Conservation (phyloP, 2,797 vertebrate species). For the Coregonus ussuriensis region DNA sequence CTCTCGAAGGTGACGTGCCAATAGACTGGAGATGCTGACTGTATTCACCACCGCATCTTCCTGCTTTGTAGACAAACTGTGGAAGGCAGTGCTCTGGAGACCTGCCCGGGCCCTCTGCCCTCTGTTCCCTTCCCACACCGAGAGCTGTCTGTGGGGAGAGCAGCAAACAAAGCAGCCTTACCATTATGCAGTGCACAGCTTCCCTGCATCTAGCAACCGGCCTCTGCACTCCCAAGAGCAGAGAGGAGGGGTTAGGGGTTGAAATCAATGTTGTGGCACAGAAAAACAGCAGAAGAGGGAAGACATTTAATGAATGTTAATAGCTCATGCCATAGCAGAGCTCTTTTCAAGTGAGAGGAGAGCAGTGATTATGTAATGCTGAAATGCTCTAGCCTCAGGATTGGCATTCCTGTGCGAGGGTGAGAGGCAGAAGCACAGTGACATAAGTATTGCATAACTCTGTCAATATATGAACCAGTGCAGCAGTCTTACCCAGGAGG, state of each 20-base stretch:
- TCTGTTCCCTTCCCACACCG: background rate
- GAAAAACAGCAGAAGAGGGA: constrained; percentile 40
- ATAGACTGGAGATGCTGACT: constrained; percentile 10
- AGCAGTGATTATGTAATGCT: constrained; percentile 54
- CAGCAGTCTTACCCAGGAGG: constrained; percentile 14
- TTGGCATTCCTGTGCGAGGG: constrained; percentile 50
- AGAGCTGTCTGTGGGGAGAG: background rate
- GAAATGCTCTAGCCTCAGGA: constrained; percentile 42
- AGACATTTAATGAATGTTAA: constrained; percentile 43
- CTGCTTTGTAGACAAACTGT: constrained; percentile 21
- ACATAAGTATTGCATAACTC: constrained; percentile 63
- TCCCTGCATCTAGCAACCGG: constrained; percentile 10
- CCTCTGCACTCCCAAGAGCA: constrained; percentile 21
- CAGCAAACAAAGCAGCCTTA: background rate
- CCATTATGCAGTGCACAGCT: constrained; percentile 8
- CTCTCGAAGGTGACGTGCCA: constrained; percentile 13
- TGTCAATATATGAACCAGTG: constrained; percentile 50
- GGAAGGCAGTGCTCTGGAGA: constrained; percentile 19
- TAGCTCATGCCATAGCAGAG: constrained; percentile 20
- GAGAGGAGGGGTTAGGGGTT: constrained; percentile 28
- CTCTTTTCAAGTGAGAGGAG: constrained; percentile 40
- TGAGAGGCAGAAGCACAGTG: constrained; percentile 56
- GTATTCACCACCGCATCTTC: constrained; percentile 16
- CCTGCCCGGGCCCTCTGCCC: constrained; percentile 22
- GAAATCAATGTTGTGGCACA: constrained; percentile 36